Evolutionary conservation across 2,797 vertebrate genomes (phyloP).

Genomic region (Fundulus diaphanus): DNA sequence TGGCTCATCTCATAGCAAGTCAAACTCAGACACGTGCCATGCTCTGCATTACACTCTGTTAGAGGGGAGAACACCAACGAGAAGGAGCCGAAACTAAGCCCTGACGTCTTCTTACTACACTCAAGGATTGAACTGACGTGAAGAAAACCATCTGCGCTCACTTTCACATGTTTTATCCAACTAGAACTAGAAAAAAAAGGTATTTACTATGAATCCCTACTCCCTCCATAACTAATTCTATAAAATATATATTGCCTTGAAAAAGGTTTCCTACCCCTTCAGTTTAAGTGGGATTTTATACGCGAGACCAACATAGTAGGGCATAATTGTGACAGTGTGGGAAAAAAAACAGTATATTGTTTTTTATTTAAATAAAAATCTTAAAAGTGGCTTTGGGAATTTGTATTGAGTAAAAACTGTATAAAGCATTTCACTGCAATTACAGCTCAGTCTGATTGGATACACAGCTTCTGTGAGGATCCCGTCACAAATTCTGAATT

Average conservation of each 20-base stretch:
- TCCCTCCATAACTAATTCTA: background rate
- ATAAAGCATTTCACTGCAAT: background rate
- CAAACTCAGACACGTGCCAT: slow-evolving; percentile 39
- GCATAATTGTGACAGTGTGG: background rate
- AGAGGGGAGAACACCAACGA: slow-evolving; percentile 11
- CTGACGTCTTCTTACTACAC: background rate
- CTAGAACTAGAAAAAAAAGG: background rate
- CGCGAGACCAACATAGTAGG: background rate
- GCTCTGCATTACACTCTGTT: slow-evolving; percentile 34
- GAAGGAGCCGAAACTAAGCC: slow-evolving; percentile 21
- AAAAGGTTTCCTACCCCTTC: background rate
- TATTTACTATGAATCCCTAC: background rate
- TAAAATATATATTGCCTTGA: background rate
- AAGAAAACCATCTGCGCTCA: background rate
- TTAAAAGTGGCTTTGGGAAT: background rate
- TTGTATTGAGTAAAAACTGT: background rate
- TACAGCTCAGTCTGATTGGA: background rate
- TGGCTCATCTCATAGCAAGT: slow-evolving; percentile 53
- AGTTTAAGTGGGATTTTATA: background rate
- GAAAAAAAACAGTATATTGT: background rate
- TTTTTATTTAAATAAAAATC: background rate
- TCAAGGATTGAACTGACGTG: background rate
- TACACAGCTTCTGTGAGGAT: background rate
- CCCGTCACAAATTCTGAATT: background rate
- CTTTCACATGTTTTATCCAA: background rate